Conservation (phyloP, 2,797 vertebrate species). For the Discoglossus pictus region DNA sequence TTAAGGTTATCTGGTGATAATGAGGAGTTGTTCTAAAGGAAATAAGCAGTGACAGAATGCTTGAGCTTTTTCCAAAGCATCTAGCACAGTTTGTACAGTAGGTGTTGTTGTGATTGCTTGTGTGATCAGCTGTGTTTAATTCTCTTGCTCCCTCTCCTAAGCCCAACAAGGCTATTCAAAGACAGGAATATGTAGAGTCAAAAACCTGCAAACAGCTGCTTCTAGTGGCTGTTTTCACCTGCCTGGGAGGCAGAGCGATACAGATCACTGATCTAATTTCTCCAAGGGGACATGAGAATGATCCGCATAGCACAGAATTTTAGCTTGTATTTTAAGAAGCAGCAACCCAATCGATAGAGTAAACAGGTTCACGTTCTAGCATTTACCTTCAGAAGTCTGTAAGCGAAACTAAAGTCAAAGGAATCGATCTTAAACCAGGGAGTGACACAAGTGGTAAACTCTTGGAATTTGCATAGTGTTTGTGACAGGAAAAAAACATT, state of each 20-base stretch:
- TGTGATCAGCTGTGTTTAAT: conserved; percentile 22
- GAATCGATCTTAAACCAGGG: conserved; percentile 23
- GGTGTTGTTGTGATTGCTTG: conserved; percentile 23
- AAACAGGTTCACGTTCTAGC: conserved; percentile 41
- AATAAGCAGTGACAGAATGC: background rate
- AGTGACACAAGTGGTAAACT: conserved; percentile 17
- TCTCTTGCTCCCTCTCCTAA: conserved; percentile 13
- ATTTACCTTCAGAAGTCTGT: conserved; percentile 33
- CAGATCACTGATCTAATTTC: conserved; percentile 49
- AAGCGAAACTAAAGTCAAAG: conserved; percentile 27
- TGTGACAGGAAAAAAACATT: conserved; percentile 14
- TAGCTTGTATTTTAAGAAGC: conserved; percentile 35
- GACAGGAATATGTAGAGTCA: conserved; percentile 28
- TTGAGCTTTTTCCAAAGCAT: background rate
- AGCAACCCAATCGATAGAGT: conserved; percentile 39
- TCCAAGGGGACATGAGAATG: conserved; percentile 41
- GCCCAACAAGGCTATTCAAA: conserved; percentile 15
- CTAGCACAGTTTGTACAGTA: background rate
- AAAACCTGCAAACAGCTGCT: conserved; percentile 42
- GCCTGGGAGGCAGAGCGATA: conserved; percentile 43
- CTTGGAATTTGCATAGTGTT: conserved; percentile 22
- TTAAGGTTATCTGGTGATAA: conserved; percentile 4
- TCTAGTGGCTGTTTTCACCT: conserved; percentile 41
- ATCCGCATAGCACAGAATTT: conserved; percentile 27
- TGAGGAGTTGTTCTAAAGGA: conserved; percentile 11